Percentiles rank a stretch among this genome's conserved stretches.
Evolutionary conservation across 2,113 vertebrate species (phyloP).

Genomic region (Osmerus eperlanus): DNA sequence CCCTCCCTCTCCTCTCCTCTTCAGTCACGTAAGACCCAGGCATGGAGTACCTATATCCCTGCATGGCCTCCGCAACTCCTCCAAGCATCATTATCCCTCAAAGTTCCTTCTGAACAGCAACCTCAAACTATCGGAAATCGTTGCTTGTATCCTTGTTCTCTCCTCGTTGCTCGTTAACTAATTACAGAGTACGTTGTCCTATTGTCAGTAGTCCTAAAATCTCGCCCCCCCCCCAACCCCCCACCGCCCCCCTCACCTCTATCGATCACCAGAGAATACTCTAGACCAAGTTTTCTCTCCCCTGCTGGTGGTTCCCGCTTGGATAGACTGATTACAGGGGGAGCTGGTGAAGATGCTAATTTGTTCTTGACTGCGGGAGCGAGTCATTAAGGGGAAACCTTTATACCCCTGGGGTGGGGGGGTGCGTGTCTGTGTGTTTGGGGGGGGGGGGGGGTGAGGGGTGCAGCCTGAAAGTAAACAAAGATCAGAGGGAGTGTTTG

Average conservation of each 20-base stretch:
- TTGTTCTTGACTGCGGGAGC: slow-evolving; percentile 61
- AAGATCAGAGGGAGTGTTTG: slow-evolving; percentile 32
- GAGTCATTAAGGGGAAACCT: slow-evolving; percentile 56
- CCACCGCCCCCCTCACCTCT: slow-evolving; percentile 15
- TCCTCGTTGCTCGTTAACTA: too few relatives aligned
- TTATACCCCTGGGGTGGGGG: slow-evolving; percentile 27
- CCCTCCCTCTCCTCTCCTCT: background rate
- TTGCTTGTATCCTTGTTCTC: too few relatives aligned
- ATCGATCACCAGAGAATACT: slow-evolving; percentile 62
- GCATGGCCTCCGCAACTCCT: too few relatives aligned
- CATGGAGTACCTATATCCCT: too few relatives aligned
- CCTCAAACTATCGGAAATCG: too few relatives aligned
- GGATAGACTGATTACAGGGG: slow-evolving; percentile 37
- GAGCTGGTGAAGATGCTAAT: slow-evolving; percentile 54
- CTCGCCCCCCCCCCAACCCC: too few relatives aligned
- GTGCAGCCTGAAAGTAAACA: slow-evolving; percentile 24
- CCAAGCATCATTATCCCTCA: too few relatives aligned
- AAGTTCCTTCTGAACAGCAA: too few relatives aligned
- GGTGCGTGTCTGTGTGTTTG: background rate
- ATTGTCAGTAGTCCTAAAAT: too few relatives aligned
- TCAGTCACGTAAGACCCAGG: too few relatives aligned
- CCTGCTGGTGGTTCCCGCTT: slow-evolving; percentile 52
- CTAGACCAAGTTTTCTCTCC: slow-evolving; percentile 21
- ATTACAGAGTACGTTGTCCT: too few relatives aligned
- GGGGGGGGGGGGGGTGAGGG: slow-evolving; percentile 11